Base-by-base conservation (phyloP, 2,797 vertebrate species). In the Neosalanx taihuensis region DNA sequence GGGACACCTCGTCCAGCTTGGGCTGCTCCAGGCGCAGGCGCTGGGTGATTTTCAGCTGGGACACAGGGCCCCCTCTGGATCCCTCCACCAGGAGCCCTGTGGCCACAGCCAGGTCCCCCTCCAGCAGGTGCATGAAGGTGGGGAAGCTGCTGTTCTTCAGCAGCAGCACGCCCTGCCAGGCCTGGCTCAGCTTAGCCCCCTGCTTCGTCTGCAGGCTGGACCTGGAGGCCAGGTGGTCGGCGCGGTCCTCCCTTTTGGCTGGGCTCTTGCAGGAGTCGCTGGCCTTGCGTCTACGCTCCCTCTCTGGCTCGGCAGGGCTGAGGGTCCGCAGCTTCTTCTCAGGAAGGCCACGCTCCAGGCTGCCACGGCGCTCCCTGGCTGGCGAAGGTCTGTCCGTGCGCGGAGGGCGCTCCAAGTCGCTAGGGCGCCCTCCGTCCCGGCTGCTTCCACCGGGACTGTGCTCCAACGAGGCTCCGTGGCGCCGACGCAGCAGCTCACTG, bases 141-240 rank as follows among this genome's bases (percentile, higher is more conserved):
- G 97, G 96, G 81, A 99, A 99, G 89, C 94, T 97, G 92, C 96
- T 99, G 79, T 99, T 99, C 86, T 99, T 99, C 75, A 99, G 89
- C 9, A 99, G 93, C 64, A 99, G 95, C 93, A 94, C 95, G 4
- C 98, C 97, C 79, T 97, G 94, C 98, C 97, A 99, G 29, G 94
- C 95, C 84, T 94, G 89, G 82, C 93, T 93, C 80, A 98, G 91
- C 87, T 93, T 97, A 57, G 77, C 30, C 7, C 91, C 89, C 58
- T 6, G 84, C 82, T 88, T 93, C 51, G 67, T 87, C 59, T 79
- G 83, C 76, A 79, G 86, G 33, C 65, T 73, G 5, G 84, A 67
- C 77, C 89, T 94, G 79, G 93, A 89, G 71, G 84, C 29, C 4
- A 70, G 64, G 2, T 72, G 79, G 6, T 90, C 92, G 4, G 86